Conservation (phyloP, 2,113 vertebrate species). For the Neoarius graeffei region DNA sequence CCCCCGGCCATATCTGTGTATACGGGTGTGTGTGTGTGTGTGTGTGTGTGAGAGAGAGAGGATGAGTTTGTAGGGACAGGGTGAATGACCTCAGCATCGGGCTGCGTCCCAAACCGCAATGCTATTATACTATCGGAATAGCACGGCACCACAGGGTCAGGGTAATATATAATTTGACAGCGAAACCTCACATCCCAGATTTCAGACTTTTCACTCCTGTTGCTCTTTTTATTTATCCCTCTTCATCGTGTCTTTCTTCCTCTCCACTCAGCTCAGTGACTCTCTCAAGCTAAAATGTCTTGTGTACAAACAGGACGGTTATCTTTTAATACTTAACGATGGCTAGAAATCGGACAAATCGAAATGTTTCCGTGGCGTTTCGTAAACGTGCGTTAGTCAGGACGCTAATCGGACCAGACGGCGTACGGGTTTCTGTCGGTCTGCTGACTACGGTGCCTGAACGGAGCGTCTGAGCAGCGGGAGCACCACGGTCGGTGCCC, state of each 20-base stretch:
- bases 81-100: constrained; percentile 29
- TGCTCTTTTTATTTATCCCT: neutral
- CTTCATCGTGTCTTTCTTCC: neutral
- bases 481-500: neutral
- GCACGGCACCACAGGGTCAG: neutral
- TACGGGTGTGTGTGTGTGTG: neutral
- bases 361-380: too few relatives aligned
- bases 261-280: neutral
- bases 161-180: neutral
- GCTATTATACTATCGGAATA: neutral
- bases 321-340: too few relatives aligned
- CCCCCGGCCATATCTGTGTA: neutral
- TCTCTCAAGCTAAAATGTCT: neutral
- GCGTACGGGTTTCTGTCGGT: too few relatives aligned
- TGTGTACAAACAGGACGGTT: neutral
- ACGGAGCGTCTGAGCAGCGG: neutral
- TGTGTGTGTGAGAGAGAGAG: constrained; percentile 6
- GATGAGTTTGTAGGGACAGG: constrained; percentile 12
- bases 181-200: neutral
- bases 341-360: too few relatives aligned
- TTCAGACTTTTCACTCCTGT: neutral
- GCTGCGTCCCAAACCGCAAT: constrained; percentile 20
- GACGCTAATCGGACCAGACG: too few relatives aligned
- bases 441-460: too few relatives aligned
- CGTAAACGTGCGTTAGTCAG: too few relatives aligned